Base-by-base conservation (phyloP, 2,113 vertebrate species). In the Steatornis caripensis region DNA sequence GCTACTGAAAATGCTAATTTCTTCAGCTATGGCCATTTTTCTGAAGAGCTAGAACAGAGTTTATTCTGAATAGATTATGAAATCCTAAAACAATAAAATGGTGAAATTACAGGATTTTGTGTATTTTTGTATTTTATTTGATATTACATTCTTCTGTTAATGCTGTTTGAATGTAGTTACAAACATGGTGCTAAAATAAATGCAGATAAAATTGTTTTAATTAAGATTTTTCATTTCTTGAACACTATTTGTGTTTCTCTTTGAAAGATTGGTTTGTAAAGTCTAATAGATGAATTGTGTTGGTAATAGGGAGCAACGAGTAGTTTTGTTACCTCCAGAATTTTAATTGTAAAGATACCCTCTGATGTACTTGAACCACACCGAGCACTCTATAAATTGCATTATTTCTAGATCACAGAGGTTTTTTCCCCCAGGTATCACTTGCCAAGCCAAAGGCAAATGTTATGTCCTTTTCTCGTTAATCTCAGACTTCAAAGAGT, bases 401-500 rank as follows among this genome's bases (percentile, higher is more conserved):
- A n/a, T 92, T 65, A 75, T 76, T 93, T 83, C 53, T 83, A 69
- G 51, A 64, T 95, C 69, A 61, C 37, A 58, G 45, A 51, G 26
- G 6, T 14, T 22, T 27, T 43, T 46, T 1, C 30, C 27, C 20
- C 15, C 14, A 74, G 60, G n/a, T 92, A 48, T 77, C 55, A 10
- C 45, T 76, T 92, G 43, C 39, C 69, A 87, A 84, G 16, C 76
- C 61, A 71, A 78, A 89, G 19, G 69, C 72, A 93, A 91, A 75
- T 1, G 2, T 74, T 80, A 19, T 7, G 24, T 92, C 60, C 23
- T 87, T 93, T 94, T 94, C 46, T 87, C 22, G 27, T 82, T 93
- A 78, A 87, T 87, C 72, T 85, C 48, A n/a, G 34, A 89, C 77
- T 91, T 96, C 60, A 89, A 95, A 87, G 90, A 69, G 34, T 68